Conservation (phyloP, 1,140 invertebrate species). For the Anagrus nilaparvatae region DNA sequence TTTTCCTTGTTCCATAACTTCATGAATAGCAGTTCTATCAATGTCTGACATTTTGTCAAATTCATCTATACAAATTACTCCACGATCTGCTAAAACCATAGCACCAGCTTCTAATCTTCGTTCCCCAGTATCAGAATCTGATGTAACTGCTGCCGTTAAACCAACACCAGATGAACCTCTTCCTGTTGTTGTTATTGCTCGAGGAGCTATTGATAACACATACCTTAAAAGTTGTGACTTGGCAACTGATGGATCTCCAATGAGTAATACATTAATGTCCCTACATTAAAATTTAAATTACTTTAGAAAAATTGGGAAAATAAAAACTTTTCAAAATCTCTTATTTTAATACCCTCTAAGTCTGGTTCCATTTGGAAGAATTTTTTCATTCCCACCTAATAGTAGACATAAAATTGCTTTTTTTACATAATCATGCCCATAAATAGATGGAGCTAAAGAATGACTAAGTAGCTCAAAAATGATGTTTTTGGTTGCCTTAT, state of each 20-base stretch:
- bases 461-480: conserved; percentile 85
- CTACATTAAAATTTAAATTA: conserved; percentile 35
- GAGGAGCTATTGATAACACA: conserved; percentile 85
- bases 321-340: too few species aligned
- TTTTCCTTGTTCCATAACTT: conserved; percentile 92
- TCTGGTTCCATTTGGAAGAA: conserved; percentile 89
- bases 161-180: conserved; percentile 94
- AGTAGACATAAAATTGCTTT: conserved; percentile 92
- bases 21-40: conserved; percentile 97
- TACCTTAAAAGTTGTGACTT: conserved; percentile 96
- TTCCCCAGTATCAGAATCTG: conserved; percentile 88
- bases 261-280: conserved; percentile 94
- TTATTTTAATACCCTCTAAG: conserved; percentile 67
- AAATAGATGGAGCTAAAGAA: conserved; percentile 95
- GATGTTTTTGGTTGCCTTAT: conserved; percentile 53
- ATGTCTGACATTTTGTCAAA: conserved; percentile 99
- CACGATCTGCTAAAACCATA: conserved; percentile 97
- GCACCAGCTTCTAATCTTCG: conserved; percentile 92
- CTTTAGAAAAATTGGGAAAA: conserved; percentile 4
- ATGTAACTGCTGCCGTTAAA: conserved; percentile 95
- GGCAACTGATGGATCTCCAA: conserved; percentile 98
- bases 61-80: conserved; percentile 98
- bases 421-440: conserved; percentile 95
- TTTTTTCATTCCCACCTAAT: conserved; percentile 92
- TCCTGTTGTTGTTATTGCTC: conserved; percentile 95